Evolutionary conservation across 2,888 invertebrate genomes (phyloP), one percentile per base, ranked within the genome.

Genomic region (Entomobrya proxima): DNA sequence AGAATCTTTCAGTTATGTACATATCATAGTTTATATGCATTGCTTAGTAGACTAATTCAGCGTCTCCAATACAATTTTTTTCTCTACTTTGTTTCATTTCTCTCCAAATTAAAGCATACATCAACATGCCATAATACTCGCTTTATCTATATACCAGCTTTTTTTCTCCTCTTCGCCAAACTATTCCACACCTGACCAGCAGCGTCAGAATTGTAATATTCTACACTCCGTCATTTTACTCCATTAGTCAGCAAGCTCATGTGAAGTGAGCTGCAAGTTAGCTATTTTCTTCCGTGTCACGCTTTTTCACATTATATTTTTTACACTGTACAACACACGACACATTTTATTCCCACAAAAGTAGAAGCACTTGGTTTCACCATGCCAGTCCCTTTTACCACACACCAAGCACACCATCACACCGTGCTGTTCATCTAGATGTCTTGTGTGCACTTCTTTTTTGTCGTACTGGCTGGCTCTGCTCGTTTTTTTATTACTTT

Each of bases 201-300:
- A 64, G n/a, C 27, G 21, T 58, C n/a, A 64, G n/a, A 37, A 69
- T 21, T 24, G 61, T 21, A n/a, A n/a, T n/a, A n/a, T n/a, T n/a
- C n/a, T 40, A 40, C 37, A 44, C 61, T n/a, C 78, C 47, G 64
- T 78, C 78, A 64, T 44, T 78, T 67, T 61, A 32, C 50, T 52
- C 64, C 67, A 79, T 64, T 78, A 40, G 24, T 58, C 58, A 76
- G 15, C 30, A 37, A 40, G 30, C 13, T 3, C 32, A 21, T 52
- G 74, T 52, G 6, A 18, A 52, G 11, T 55, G 32, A 15, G 18
- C 18, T n/a, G 32, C 55, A 47, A 72, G 40, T 50, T 37, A 40
- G 55, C 58, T 27, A 72, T 58, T 69, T 80, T 80, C 80, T 80
- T 81, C 74, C 74, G 74, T 81, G 81, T 81, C 81, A 81, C 50